Base-by-base conservation (phyloP, 1,140 invertebrate species). In the Druon quercuslanigerum region DNA sequence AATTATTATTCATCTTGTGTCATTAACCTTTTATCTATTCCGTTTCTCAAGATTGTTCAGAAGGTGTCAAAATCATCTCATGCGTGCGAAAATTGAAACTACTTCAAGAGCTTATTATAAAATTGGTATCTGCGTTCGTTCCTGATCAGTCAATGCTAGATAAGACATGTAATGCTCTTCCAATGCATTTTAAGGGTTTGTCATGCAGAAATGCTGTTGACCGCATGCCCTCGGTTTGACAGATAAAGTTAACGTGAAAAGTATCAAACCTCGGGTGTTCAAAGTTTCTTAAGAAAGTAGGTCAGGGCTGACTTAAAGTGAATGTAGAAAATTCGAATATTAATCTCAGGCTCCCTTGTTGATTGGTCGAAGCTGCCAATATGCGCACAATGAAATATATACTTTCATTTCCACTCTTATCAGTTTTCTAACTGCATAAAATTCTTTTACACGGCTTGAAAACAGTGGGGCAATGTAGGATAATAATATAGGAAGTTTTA, bases 241-340 rank as follows among this genome's bases (percentile, higher is more conserved):
- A 84, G 81, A 73, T 71, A 66, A 56, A 81, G 84, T 84, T 85
- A 85, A 83, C 76, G 71, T 75, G 20, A 50, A 77, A 73, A 73
- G 25, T 51, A 74, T 83, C 66, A 51, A 78, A 46, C 77, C 73
- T 33, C 51, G 51, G 20, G 51, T 76, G 83, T 81, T 84, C 83
- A 80, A 84, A 85, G 81, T 83, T 85, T 79, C 79, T 51, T 9
- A 17, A 57, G 75, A 52, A 84, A 84, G 76, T 84, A 79, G 83
- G 82, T 82, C 83, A 84, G 74, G 78, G 75, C 66, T 82, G 19
- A 33, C 19, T 71, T 84, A 54, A 25, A 33, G 54, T 52, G 19
- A 75, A 52, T 20, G 51, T 56, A 19, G 20, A 74, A 33, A 50
- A 74, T 66, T 50, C 75, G 51, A 79, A 72, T 51, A 70, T 74